Evolutionary conservation across 2,888 invertebrate genomes (phyloP), one percentile per base, ranked within the genome.

Genomic region (Zygogramma bicolorata): DNA sequence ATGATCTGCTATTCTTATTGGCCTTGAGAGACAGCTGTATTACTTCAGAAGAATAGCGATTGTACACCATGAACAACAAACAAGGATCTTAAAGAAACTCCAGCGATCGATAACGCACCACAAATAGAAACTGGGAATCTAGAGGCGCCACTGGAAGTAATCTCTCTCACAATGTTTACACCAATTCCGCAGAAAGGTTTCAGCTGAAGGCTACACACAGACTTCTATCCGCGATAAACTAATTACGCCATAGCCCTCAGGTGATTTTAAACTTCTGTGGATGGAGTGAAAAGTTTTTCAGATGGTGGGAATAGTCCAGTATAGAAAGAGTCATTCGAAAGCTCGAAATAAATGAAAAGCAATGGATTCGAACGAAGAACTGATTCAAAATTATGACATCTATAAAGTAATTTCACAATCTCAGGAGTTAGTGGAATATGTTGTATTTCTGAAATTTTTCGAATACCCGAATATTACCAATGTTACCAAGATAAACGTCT

Each of bases 141-240:
- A 1, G 20, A 10, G 46, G 6, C 27, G 53, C 53, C 53, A 53
- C 53, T 53, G 53, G n/a, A 53, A 3, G 25, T 25, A 53, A 53
- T 53, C 53, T 53, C 42, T 42, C 27, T 53, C 27, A 53, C 27
- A 27, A 53, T 53, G 25, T 53, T 53, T 53, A 53, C 53, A 53
- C 53, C 53, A 53, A 25, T 53, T 53, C 53, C 53, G 53, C 25
- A 27, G 53, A 27, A 53, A 53, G 53, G 53, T 53, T 27, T 53
- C 53, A 25, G 27, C 53, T 27, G 27, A 25, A 53, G 53, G 53
- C 25, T 27, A 27, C 53, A 53, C 53, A 27, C 53, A 53, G 13
- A 53, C 53, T 53, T 53, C 15, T n/a, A 53, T 22, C 53, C 13
- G 53, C 53, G 53, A 22, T 53, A 53, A 53, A 53, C 53, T 53